These are phyloP conservation scores for Steinernema khuongi DNA, from an alignment of 1,140 invertebrate species.

Conservation along the genomic window DNA sequence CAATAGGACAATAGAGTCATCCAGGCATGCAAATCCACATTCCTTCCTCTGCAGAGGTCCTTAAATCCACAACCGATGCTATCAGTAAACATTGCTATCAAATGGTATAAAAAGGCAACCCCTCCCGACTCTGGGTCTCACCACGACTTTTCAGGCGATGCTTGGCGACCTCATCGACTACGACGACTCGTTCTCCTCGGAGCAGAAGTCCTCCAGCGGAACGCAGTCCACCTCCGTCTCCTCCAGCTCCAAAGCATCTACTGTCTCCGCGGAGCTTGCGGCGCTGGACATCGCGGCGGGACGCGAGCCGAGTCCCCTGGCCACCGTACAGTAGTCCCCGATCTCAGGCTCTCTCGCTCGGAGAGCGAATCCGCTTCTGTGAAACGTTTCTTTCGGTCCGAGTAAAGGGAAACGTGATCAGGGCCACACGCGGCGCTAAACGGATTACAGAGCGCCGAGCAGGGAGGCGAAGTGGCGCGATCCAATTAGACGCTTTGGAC, in stretches of 20 bases:
- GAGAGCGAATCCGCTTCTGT: not conserved
- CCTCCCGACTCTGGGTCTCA: too few relatives aligned
- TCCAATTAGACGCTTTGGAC: not conserved
- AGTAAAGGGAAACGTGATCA: too few relatives aligned
- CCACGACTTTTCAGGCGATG: conserved; percentile 39
- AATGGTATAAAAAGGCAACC: not conserved
- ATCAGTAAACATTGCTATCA: not conserved
- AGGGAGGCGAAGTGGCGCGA: not conserved
- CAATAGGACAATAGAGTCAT: too few relatives aligned
- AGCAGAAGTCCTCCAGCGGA: not conserved
- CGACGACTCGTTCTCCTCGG: conserved; percentile 5
- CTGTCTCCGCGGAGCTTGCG: not conserved
- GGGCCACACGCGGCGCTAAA: not conserved
- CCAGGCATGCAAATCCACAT: not conserved
- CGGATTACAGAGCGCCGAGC: not conserved
- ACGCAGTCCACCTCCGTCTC: conserved; percentile 3
- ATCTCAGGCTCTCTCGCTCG: too few relatives aligned
- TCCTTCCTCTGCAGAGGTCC: not conserved
- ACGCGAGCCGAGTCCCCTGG: not conserved
- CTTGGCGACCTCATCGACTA: conserved; percentile 37
- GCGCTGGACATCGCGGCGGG: not conserved
- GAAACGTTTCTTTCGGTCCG: too few relatives aligned
- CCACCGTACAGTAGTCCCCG: not conserved
- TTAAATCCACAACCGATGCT: not conserved
- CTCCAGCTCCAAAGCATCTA: not conserved